phyloP scores from a whole-genome alignment of 2,797 vertebrate genomes.

The Peromyscus attwateri region DNA sequence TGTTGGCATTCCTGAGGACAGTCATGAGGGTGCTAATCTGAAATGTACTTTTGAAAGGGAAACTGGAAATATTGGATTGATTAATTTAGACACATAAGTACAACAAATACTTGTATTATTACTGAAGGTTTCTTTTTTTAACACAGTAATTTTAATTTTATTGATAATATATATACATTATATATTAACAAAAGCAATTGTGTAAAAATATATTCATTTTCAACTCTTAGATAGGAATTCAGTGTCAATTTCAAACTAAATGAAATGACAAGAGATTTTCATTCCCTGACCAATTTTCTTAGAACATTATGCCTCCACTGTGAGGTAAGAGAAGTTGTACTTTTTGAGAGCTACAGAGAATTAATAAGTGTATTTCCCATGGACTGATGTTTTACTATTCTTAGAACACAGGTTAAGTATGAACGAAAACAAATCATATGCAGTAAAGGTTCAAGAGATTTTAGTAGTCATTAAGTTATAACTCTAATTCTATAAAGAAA shows the following conservation, averaged over 20 bases:
- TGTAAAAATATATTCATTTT: no score
- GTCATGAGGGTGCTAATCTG: background rate
- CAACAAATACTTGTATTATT: background rate
- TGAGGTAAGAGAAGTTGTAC: background rate
- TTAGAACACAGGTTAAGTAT: background rate
- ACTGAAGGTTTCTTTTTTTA: background rate
- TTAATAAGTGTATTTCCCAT: background rate
- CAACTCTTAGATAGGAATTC: background rate
- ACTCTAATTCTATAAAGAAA: conserved; percentile 42
- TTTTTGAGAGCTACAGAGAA: background rate
- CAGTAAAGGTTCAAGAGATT: background rate
- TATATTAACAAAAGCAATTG: no score
- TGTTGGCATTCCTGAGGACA: background rate
- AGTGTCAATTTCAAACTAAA: background rate
- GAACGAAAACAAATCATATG: conserved; percentile 1
- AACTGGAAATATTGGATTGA: background rate
- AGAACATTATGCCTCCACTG: conserved; percentile 5
- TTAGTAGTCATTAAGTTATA: background rate
- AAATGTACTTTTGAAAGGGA: background rate
- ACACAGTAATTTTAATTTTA: no score
- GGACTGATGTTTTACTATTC: background rate
- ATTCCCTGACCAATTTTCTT: background rate
- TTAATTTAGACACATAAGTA: background rate
- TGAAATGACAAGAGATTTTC: conserved; percentile 6
- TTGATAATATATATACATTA: no score